These are phyloP conservation scores for Parascotia fuliginaria DNA, from an alignment of 2,888 invertebrate species.

Conservation along the genomic window DNA sequence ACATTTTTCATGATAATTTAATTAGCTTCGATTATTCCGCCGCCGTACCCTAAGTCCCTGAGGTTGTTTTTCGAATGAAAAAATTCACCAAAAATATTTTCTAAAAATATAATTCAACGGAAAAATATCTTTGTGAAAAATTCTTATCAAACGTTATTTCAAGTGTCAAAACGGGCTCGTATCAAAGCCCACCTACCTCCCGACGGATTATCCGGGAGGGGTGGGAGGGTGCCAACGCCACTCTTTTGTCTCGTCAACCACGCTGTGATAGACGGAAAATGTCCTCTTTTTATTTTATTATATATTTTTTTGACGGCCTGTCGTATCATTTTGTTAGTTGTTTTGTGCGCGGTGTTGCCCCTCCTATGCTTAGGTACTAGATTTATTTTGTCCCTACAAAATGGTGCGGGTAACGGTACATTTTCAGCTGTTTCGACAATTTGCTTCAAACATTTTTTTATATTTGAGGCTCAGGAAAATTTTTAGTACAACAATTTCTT, in stretches of 20 bases:
- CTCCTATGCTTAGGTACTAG: background rate
- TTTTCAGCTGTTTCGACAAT: background rate
- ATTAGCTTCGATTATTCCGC: conserved; percentile 3
- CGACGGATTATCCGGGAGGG: conserved; percentile 49
- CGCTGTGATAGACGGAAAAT: conserved; percentile 41
- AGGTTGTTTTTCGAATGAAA: background rate
- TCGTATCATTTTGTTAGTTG: conserved; percentile 15
- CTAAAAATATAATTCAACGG: conserved; percentile 29
- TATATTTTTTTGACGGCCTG: conserved; percentile 15
- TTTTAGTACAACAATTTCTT: background rate
- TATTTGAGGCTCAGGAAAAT: background rate
- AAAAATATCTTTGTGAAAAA: conserved; percentile 39
- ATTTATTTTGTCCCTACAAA: background rate
- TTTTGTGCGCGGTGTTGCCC: conserved; percentile 7
- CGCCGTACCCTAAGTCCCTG: background rate
- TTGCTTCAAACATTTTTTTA: background rate
- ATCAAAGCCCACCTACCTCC: conserved; percentile 36
- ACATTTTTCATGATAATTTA: conserved; percentile 3
- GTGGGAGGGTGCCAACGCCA: conserved; percentile 25
- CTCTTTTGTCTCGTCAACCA: conserved; percentile 41
- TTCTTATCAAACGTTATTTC: conserved; percentile 58
- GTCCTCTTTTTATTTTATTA: conserved; percentile 28
- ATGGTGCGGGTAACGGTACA: background rate
- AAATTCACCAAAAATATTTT: conserved; percentile 8
- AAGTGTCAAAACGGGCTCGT: conserved; percentile 49